A percentile compares a stretch with the other conserved stretches of the same genome.
Conservation (phyloP, 2,797 vertebrate species). For the Tamandua tetradactyla region DNA sequence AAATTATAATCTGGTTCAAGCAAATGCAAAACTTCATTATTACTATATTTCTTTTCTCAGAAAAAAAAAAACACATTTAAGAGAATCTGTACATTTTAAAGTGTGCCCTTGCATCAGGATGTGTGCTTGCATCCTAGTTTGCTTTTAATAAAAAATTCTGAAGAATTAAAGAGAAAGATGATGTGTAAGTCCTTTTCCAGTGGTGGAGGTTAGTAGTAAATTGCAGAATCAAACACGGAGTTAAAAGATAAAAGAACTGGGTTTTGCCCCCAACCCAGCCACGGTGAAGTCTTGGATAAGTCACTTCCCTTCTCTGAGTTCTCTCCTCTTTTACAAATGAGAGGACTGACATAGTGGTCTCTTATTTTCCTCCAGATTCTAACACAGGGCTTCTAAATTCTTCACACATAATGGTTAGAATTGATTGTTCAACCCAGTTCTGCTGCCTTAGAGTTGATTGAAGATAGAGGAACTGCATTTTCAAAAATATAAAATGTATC, state of each 20-base stretch:
- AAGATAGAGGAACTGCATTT: conserved; percentile 1
- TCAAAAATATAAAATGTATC: not conserved
- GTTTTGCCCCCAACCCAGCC: not conserved
- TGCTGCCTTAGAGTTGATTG: not conserved
- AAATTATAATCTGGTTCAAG: not conserved
- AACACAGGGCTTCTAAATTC: not conserved
- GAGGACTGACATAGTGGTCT: not conserved
- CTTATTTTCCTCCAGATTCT: not conserved
- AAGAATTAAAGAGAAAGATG: not conserved
- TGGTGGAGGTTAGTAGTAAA: not conserved
- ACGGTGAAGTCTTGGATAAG: not conserved
- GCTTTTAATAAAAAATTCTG: not conserved
- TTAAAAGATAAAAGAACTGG: not conserved
- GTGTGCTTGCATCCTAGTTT: not conserved
- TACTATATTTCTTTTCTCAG: not conserved
- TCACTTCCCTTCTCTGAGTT: not conserved
- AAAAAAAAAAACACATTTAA: conserved; percentile 27
- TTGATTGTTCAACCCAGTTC: not conserved
- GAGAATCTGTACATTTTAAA: not conserved
- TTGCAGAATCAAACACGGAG: not conserved
- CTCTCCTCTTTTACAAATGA: not conserved
- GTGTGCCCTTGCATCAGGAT: not conserved
- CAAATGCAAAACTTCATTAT: not conserved
- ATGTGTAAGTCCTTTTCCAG: not conserved
- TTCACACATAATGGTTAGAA: not conserved